phyloP scores from a whole-genome alignment of 2,797 vertebrate genomes.

The Lycodopsis pacificus region DNA sequence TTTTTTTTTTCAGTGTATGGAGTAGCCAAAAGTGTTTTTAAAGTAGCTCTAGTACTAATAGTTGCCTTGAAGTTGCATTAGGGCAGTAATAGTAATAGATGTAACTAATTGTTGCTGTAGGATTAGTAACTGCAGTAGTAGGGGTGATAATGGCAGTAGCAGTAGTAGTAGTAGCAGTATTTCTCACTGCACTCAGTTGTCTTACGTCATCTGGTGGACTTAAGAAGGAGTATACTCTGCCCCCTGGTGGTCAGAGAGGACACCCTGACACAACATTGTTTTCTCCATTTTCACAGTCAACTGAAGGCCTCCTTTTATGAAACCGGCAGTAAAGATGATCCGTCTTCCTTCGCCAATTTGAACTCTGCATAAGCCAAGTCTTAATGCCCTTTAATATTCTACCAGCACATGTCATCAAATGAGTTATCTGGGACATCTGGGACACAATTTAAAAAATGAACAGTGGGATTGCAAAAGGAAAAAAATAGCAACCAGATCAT shows the following conservation, averaged over 20 bases:
- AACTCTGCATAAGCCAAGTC: constrained; percentile 25
- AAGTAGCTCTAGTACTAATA: not conserved
- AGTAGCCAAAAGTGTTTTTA: not conserved
- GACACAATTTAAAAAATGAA: not conserved
- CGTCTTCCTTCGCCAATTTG: constrained; percentile 11
- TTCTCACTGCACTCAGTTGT: not conserved
- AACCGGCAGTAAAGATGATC: constrained; percentile 2
- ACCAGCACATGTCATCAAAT: constrained; percentile 19
- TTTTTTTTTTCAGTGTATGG: no score
- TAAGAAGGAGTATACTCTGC: constrained; percentile 26
- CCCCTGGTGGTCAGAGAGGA: constrained; percentile 45
- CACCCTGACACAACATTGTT: not conserved
- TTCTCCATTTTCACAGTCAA: not conserved
- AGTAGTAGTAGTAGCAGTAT: not conserved
- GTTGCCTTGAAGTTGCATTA: not conserved
- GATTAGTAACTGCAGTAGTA: not conserved
- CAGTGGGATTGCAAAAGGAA: not conserved
- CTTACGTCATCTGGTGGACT: not conserved
- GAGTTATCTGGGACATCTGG: constrained; percentile 12
- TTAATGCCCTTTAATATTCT: not conserved
- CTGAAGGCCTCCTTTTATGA: not conserved
- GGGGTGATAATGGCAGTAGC: not conserved
- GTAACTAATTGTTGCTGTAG: not conserved
- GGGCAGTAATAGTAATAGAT: not conserved
- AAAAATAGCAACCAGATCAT: constrained; percentile 3